These are phyloP conservation scores for Bombus cullumanus DNA, from an alignment of 1,140 invertebrate genomes.

Conservation along the genomic window DNA sequence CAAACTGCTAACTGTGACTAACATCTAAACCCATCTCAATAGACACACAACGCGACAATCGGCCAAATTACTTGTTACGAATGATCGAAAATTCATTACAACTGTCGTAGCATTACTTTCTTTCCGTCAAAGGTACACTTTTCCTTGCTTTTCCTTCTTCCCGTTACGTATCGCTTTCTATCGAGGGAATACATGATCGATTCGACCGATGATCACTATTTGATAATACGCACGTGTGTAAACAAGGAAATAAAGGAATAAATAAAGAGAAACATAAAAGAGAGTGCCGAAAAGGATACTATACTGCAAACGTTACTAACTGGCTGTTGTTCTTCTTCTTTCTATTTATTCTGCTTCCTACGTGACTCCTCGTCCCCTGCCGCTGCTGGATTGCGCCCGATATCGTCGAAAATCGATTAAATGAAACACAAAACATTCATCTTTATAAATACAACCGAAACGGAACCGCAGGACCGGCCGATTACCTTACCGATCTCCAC, in stretches of 20 bases:
- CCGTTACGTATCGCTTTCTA: neutral
- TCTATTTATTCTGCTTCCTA: constrained; percentile 75
- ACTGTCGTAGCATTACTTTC: neutral
- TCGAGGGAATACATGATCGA: neutral
- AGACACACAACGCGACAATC: constrained; percentile 77
- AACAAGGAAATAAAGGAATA: neutral
- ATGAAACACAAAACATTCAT: constrained; percentile 28
- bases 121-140: neutral
- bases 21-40: constrained; percentile 59
- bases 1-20: constrained; percentile 55
- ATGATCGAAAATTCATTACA: constrained; percentile 5
- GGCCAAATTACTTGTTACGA: constrained; percentile 60
- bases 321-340: constrained; percentile 78
- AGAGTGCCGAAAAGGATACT: constrained; percentile 13
- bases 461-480: constrained; percentile 44
- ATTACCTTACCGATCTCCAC: constrained; percentile 58
- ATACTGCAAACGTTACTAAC: constrained; percentile 65
- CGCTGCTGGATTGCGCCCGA: constrained; percentile 61
- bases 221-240: constrained; percentile 6
- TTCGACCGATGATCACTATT: neutral
- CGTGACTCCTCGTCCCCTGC: constrained; percentile 74
- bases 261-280: constrained; percentile 11
- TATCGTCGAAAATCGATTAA: constrained; percentile 51
- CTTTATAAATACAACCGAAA: constrained; percentile 41
- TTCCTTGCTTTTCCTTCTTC: neutral